Base-by-base conservation (phyloP, 53 echinoderm and acorn worm species). In the Stichopus horrens region DNA sequence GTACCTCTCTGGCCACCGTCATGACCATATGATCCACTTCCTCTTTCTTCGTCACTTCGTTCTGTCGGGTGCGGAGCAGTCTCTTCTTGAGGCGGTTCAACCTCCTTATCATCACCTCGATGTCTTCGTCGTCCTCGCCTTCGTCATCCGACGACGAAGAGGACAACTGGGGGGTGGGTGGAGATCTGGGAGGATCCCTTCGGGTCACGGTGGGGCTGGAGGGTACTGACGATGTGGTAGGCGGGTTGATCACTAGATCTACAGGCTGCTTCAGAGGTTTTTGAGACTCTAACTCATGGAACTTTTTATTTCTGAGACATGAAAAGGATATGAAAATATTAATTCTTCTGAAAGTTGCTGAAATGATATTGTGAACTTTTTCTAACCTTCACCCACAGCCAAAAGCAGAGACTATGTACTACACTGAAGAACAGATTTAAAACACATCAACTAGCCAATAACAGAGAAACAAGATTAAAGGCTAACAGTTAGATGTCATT, bases 1-100 rank as follows among this genome's bases (percentile, higher is more conserved):
- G 18, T 79, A 93, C 98, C 95, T 98, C 98, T 94, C 95, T 93
- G 37, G 94, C 98, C 5, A 95, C 95, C 21, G 95, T 91, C 94
- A 95, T 94, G 55, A 98, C 93, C 88, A 98, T 91, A 16, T 95
- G 95, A 89, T 98, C 98, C 0, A 94, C 91, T 55, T 96, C 96
- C 52, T 95, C 95, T 54, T 92, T 83, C 57, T 84, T 84, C 14
- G 76, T 93, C 60, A 91, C 93, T 80, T 95, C 95, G 8, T 91
- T 74, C 4, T 91, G 88, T 5, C 92, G 90, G 54, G 93, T 65
- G 58, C 92, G 91, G 55, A 93, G 80, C 0, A 96, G 93, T 11
- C 91, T 89, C 20, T 89, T 89, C 91, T 96, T 96, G 55, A 96
- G 90, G 55, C 88, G 86, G 81, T 92, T 91, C 66, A 96, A 83